Conservation (phyloP, 2,888 invertebrate genomes). For the Andrena flavipes region DNA sequence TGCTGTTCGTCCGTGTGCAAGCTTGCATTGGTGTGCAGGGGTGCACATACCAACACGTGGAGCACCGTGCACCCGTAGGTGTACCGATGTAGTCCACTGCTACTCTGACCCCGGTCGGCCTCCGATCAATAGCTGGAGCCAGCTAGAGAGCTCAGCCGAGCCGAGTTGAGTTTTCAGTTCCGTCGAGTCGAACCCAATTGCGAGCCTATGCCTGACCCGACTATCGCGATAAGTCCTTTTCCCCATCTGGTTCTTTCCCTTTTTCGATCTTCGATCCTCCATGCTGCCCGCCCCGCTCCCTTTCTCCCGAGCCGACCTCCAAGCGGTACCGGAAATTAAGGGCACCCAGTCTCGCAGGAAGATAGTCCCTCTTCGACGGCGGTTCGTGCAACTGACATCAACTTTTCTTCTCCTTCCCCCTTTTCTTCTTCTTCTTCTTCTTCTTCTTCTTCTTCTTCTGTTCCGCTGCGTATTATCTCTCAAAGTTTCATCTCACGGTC, state of each 20-base stretch:
- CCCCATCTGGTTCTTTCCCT: neutral
- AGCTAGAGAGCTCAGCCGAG: conserved; percentile 79
- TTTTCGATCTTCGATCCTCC: conserved; percentile 10
- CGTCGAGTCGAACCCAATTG: conserved; percentile 75
- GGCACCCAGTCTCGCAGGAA: conserved; percentile 24
- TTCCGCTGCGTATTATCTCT: neutral
- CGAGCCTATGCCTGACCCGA: conserved; percentile 51
- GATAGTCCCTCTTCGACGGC: neutral
- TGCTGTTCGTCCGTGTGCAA: conserved; percentile 66
- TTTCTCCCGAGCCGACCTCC: conserved; percentile 9
- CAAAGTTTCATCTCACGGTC: neutral
- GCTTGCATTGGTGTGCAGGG: conserved; percentile 64
- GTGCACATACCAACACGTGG: conserved; percentile 71
- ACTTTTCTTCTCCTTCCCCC: neutral
- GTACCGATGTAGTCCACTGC: conserved; percentile 82
- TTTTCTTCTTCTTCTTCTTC: neutral
- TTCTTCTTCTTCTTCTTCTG: neutral
- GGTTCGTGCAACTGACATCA: conserved; percentile 2
- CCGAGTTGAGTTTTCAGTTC: conserved; percentile 77
- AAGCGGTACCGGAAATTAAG: conserved; percentile 56
- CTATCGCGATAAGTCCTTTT: conserved; percentile 37
- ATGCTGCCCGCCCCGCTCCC: neutral
- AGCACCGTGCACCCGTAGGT: conserved; percentile 70
- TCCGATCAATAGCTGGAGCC: conserved; percentile 84
- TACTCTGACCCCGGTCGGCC: conserved; percentile 84